A percentile compares a stretch with the other conserved stretches of the same genome.
Evolutionary conservation across 2,113 vertebrate genomes (phyloP).

Genomic region (Mus spicilegus): DNA sequence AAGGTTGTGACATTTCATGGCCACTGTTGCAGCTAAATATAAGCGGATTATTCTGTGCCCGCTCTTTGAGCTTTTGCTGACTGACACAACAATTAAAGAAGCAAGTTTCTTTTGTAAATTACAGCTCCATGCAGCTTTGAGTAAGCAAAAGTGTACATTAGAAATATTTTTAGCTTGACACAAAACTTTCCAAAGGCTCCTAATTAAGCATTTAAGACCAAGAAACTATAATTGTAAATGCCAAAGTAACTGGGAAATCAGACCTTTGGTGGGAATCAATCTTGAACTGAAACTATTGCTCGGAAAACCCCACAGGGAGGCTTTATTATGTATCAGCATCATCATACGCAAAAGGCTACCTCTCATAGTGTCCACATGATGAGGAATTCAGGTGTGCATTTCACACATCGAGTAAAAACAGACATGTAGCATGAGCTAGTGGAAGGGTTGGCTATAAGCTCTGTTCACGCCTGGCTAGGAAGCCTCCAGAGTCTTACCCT

Average conservation of each 20-base stretch:
- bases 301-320: conserved; percentile 69
- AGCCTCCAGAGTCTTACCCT: neutral
- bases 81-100: conserved; percentile 76
- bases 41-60: conserved; percentile 62
- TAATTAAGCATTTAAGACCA: conserved; percentile 78
- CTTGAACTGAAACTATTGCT: conserved; percentile 79
- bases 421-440: neutral
- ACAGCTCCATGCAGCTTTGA: conserved; percentile 74
- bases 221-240: conserved; percentile 79
- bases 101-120: conserved; percentile 76
- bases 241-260: conserved; percentile 83
- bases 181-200: conserved; percentile 76
- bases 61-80: conserved; percentile 46
- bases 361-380: neutral
- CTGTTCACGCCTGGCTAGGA: neutral
- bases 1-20: conserved; percentile 70
- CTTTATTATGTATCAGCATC: conserved; percentile 40
- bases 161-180: conserved; percentile 78
- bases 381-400: neutral
- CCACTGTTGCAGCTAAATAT: conserved; percentile 74
- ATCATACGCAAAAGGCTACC: conserved; percentile 16
- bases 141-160: conserved; percentile 76
- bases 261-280: conserved; percentile 75
- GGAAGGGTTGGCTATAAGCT: neutral
- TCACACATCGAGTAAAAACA: neutral